Conservation (phyloP, 2,797 vertebrate genomes). For the Todus mexicanus region DNA sequence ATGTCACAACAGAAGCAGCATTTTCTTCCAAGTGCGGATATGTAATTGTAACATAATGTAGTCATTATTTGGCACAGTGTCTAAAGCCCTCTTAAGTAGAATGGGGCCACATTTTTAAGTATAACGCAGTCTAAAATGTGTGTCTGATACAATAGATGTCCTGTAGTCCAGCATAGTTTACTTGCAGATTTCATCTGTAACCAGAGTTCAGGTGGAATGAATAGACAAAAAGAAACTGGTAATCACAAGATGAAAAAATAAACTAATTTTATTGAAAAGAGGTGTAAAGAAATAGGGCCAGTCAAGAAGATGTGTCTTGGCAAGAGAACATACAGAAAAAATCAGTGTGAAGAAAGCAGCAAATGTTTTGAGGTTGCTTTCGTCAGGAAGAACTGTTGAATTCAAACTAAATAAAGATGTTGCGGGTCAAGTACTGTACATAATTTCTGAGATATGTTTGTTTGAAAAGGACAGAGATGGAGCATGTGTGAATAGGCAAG, state of each 20-base stretch:
- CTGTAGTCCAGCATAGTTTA: not conserved
- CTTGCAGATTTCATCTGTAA: not conserved
- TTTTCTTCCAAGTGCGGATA: not conserved
- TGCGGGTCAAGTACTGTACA: not conserved
- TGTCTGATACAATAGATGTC: not conserved
- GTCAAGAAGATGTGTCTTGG: constrained; percentile 4
- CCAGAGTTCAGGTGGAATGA: not conserved
- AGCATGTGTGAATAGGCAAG: not conserved
- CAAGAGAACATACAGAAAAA: not conserved
- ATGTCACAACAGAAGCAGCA: not conserved
- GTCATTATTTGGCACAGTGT: not conserved
- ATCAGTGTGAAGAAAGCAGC: not conserved
- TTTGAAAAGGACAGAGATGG: not conserved
- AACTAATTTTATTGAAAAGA: not conserved
- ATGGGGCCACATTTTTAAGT: not conserved
- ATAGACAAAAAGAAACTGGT: not conserved
- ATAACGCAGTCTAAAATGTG: not conserved
- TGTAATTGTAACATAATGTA: not conserved
- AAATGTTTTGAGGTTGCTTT: not conserved
- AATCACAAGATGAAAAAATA: not conserved
- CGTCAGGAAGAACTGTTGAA: not conserved
- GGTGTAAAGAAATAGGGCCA: not conserved
- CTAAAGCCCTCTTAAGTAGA: not conserved
- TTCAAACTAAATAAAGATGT: not conserved
- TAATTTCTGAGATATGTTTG: not conserved